Percentiles rank a stretch among this genome's conserved stretches.
These are phyloP conservation scores for Cactoblastis cactorum DNA, from an alignment of 2,888 invertebrate genomes.

Conservation along the genomic window DNA sequence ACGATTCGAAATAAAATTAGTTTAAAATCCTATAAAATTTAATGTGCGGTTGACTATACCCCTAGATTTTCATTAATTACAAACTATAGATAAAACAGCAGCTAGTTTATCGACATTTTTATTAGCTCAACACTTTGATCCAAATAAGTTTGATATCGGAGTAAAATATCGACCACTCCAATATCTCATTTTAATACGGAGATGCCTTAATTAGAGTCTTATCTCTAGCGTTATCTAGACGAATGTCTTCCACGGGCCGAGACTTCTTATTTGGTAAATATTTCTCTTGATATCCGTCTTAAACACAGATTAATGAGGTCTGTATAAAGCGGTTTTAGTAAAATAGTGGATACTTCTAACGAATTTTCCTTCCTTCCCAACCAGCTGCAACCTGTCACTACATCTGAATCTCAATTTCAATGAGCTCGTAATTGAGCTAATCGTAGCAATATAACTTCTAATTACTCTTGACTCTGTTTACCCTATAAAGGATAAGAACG, in stretches of 20 bases:
- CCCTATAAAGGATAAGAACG: too few relatives aligned
- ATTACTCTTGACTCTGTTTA: too few relatives aligned
- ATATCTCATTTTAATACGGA: slow-evolving; percentile 46
- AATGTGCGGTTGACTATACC: too few relatives aligned
- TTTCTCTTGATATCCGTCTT: slow-evolving; percentile 58
- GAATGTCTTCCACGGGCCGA: slow-evolving; percentile 45
- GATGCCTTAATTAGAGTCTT: slow-evolving; percentile 63
- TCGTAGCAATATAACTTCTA: too few relatives aligned
- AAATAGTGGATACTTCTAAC: not conserved
- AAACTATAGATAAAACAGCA: not conserved
- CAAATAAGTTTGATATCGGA: not conserved
- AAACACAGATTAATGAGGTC: slow-evolving; percentile 52
- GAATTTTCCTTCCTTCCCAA: too few relatives aligned
- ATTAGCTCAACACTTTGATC: not conserved
- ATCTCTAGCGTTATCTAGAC: slow-evolving; percentile 58
- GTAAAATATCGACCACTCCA: slow-evolving; percentile 6
- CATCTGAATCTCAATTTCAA: too few relatives aligned
- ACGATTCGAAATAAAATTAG: too few relatives aligned
- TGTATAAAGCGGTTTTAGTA: slow-evolving; percentile 35
- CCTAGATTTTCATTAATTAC: not conserved
- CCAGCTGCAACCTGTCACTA: too few relatives aligned
- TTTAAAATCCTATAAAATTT: too few relatives aligned
- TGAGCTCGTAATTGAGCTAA: too few relatives aligned
- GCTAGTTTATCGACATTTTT: not conserved
- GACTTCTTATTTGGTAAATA: slow-evolving; percentile 68